A percentile compares a stretch with the other conserved stretches of the same genome.
Conservation (phyloP, 2,113 vertebrate genomes). For the Bettongia penicillata region DNA sequence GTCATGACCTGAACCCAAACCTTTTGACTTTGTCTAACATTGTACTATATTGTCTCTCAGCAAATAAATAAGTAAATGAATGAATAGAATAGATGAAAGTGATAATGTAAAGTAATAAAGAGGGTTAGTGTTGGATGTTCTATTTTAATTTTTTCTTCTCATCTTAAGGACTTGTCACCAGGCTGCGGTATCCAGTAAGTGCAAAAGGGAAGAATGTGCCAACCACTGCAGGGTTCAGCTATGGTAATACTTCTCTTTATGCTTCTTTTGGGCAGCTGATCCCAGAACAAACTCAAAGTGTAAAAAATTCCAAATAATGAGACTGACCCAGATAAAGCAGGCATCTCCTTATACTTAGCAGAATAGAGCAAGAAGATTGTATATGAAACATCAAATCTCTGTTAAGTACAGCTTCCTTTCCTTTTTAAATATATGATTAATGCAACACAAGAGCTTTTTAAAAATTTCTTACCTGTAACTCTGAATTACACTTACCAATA, state of each 20-base stretch:
- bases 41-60: neutral
- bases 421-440: no score
- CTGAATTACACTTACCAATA: neutral
- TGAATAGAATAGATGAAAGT: neutral
- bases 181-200: conserved; percentile 92
- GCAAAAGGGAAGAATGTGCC: conserved; percentile 87
- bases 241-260: conserved; percentile 85
- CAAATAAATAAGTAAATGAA: neutral
- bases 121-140: conserved; percentile 40
- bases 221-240: conserved; percentile 95
- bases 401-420: no score
- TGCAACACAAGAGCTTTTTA: conserved; percentile 14
- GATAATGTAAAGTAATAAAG: neutral
- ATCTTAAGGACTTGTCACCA: conserved; percentile 90
- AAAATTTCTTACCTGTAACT: neutral
- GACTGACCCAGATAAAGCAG: neutral
- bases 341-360: no score
- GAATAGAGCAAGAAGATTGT: no score
- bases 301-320: neutral
- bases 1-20: neutral
- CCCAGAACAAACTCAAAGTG: neutral
- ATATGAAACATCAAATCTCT: no score
- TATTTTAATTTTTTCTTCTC: conserved; percentile 57
- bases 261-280: neutral
- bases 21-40: neutral